A percentile compares a stretch with the other conserved stretches of the same genome.
These are phyloP conservation scores for Drosophila tristis DNA, from an alignment of 1,140 invertebrate genomes.

Conservation along the genomic window DNA sequence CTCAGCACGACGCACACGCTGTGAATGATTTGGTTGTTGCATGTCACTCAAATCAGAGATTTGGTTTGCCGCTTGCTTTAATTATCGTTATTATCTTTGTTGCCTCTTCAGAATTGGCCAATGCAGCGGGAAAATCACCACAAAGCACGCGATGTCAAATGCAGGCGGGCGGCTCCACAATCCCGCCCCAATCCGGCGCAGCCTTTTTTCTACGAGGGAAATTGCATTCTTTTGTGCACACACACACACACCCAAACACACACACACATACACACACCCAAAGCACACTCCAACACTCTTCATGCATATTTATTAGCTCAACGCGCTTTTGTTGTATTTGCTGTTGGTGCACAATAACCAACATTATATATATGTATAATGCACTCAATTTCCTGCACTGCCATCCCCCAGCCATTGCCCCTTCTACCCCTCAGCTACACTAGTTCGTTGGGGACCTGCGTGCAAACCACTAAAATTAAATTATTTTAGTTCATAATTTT, in stretches of 20 bases:
- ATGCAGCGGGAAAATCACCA: conserved; percentile 74
- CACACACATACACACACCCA: conserved; percentile 36
- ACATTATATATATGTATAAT: conserved; percentile 56
- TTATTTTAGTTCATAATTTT: conserved; percentile 82
- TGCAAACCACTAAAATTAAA: conserved; percentile 75
- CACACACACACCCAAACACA: conserved; percentile 54
- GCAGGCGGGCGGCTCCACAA: conserved; percentile 9
- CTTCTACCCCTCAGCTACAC: conserved; percentile 1
- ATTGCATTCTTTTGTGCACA: conserved; percentile 76
- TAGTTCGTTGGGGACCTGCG: conserved; percentile 53
- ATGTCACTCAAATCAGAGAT: conserved; percentile 75
- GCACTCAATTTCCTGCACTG: conserved; percentile 68
- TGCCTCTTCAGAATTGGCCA: conserved; percentile 68
- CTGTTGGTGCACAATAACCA: conserved; percentile 59
- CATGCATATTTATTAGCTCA: conserved; percentile 78
- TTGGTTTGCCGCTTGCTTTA: conserved; percentile 78
- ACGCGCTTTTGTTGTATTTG: conserved; percentile 78
- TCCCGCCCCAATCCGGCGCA: too few species aligned
- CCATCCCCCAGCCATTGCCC: not conserved
- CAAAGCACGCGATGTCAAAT: conserved; percentile 75
- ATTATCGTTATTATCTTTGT: conserved; percentile 75
- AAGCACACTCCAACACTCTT: conserved; percentile 42
- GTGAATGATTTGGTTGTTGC: conserved; percentile 70
- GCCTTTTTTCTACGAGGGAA: conserved; percentile 17
- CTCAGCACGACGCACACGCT: conserved; percentile 22